These are phyloP conservation scores for Nestor notabilis DNA, from an alignment of 2,113 vertebrate species.

Conservation along the genomic window DNA sequence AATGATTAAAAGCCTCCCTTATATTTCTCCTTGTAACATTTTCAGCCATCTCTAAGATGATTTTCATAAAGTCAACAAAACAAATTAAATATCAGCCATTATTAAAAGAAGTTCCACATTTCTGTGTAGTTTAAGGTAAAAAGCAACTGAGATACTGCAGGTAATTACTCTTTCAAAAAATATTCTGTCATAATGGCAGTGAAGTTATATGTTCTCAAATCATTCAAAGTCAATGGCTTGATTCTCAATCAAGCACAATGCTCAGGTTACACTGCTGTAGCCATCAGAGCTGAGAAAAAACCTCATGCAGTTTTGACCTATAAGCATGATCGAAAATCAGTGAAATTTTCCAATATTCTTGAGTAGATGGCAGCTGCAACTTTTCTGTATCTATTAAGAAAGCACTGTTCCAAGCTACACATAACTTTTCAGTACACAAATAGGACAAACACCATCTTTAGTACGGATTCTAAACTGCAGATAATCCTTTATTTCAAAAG, in stretches of 20 bases:
- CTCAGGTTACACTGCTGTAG: neutral
- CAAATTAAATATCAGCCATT: neutral
- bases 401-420: neutral
- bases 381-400: neutral
- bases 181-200: neutral
- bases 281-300: neutral
- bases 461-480: neutral
- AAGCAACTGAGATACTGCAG: neutral
- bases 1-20: neutral
- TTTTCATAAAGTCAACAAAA: neutral
- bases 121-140: neutral
- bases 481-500: neutral
- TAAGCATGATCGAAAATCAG: neutral
- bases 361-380: neutral
- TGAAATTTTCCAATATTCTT: neutral
- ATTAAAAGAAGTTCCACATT: neutral
- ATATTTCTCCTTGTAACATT: neutral
- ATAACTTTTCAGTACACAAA: neutral
- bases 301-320: rapidly evolving
- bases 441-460: neutral
- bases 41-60: neutral
- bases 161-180: neutral
- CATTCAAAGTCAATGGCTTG: neutral
- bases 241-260: neutral
- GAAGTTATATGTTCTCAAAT: neutral